A percentile compares a stretch with the other conserved stretches of the same genome.
These are phyloP conservation scores for Rhea americana DNA, from an alignment of 2,113 vertebrate species.

Conservation along the genomic window DNA sequence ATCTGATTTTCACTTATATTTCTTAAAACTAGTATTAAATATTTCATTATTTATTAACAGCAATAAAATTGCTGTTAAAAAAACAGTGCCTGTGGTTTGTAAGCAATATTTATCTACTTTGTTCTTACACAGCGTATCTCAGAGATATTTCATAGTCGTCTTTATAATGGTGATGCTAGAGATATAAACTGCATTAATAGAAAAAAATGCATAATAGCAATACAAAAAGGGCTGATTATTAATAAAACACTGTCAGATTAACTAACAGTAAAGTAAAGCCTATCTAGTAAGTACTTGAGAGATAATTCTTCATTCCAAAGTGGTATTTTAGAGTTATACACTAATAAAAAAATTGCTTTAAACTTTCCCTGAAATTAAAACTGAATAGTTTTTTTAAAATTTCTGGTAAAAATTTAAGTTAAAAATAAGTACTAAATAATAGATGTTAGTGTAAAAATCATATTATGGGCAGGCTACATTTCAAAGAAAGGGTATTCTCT, in stretches of 20 bases:
- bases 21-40: background rate
- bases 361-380: constrained; percentile 61
- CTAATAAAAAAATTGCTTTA: constrained; percentile 59
- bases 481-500: constrained; percentile 20
- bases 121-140: constrained; percentile 22
- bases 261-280: constrained; percentile 56
- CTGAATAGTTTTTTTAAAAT: background rate
- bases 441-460: background rate
- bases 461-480: background rate
- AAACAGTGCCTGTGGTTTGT: constrained; percentile 4
- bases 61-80: background rate
- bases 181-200: constrained; percentile 56
- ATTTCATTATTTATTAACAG: constrained; percentile 33
- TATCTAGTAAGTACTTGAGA: constrained; percentile 54
- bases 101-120: constrained; percentile 40
- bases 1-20: background rate
- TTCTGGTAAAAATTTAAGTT: background rate
- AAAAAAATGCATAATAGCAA: constrained; percentile 56
- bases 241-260: constrained; percentile 66
- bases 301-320: constrained; percentile 60
- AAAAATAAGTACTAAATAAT: constrained; percentile 32
- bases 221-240: constrained; percentile 61
- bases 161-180: constrained; percentile 44
- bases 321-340: constrained; percentile 50
- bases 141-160: constrained; percentile 46